Evolutionary conservation across 2,797 vertebrate species (phyloP), one percentile per base, ranked within the genome.

Genomic region (Gallirallus australis): DNA sequence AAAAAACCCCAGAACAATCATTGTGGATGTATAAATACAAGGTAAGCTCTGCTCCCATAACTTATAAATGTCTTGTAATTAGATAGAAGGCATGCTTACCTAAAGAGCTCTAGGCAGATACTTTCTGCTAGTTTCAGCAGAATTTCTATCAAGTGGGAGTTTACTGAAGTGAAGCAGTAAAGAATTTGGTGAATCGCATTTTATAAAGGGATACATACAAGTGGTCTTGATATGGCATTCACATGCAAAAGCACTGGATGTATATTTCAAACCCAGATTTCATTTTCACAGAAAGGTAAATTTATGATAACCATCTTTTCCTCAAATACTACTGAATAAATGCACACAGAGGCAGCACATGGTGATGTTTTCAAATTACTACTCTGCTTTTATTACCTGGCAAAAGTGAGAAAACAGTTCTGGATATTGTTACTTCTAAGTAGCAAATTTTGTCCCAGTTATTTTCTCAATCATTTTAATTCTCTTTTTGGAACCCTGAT

Each of bases 121-220:
- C 66, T 79, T 69, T 89, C 35, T 91, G 31, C 48, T 80, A 7
- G 15, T 35, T 93, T 93, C 71, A 70, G n/a, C 31, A 70, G 35
- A 53, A 33, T 76, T 77, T 85, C 53, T 33, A 64, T 87, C 61
- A n/a, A 68, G 13, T 45, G 23, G 31, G 39, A 91, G 17, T 53
- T 64, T 82, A 56, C 13, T 80, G 19, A 80, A 76, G 25, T 47
- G 47, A 65, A 81, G 37, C 28, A 71, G 31, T 21, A 72, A 83
- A 65, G 4, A 52, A 37, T 66, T 89, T 66, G 42, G 35, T 66
- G 35, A 45, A 10, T 80, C n/a, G 7, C 1, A 1, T 86, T 82
- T 63, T 66, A 47, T 17, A 63, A 35, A 63, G 21, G 19, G n/a
- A 8, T 63, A 35, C 12, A 4, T 56, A 40, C 5, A 71, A 56